Percentiles rank a stretch among this genome's conserved stretches.
Conservation (phyloP, 2,888 invertebrate species). For the Tipula unca region DNA sequence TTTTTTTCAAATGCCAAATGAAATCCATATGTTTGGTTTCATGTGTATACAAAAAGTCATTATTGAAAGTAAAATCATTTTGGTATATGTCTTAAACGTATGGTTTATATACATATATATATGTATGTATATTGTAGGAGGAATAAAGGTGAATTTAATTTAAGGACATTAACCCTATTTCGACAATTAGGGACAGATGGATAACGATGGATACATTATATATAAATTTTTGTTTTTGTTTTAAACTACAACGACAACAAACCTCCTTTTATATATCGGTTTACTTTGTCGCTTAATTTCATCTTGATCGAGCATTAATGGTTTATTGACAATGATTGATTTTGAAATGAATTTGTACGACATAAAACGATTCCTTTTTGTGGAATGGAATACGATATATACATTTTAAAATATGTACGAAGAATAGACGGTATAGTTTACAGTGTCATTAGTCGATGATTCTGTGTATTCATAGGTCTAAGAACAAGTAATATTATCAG, state of each 20-base stretch:
- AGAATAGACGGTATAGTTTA: too few species aligned
- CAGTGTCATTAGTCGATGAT: too few species aligned
- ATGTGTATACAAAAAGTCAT: background rate
- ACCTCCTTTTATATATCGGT: background rate
- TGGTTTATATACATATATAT: background rate
- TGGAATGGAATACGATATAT: too few species aligned
- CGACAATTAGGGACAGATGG: background rate
- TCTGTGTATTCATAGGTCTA: too few species aligned
- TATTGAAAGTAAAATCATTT: background rate
- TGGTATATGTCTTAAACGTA: background rate
- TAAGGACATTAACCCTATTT: background rate
- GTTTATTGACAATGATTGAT: background rate
- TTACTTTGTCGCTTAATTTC: background rate
- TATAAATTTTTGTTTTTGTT: background rate
- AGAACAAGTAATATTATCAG: too few species aligned
- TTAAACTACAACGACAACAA: background rate
- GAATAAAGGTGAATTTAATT: background rate
- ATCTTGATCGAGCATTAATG: background rate
- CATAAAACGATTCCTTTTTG: background rate
- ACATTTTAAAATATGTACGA: too few species aligned
- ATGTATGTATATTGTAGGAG: too few species aligned
- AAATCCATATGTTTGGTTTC: background rate
- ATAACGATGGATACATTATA: background rate
- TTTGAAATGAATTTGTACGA: background rate
- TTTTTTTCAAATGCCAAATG: background rate